Evolutionary conservation across 2,797 vertebrate genomes (phyloP), one percentile per base, ranked within the genome.

Genomic region (Morus bassanus): DNA sequence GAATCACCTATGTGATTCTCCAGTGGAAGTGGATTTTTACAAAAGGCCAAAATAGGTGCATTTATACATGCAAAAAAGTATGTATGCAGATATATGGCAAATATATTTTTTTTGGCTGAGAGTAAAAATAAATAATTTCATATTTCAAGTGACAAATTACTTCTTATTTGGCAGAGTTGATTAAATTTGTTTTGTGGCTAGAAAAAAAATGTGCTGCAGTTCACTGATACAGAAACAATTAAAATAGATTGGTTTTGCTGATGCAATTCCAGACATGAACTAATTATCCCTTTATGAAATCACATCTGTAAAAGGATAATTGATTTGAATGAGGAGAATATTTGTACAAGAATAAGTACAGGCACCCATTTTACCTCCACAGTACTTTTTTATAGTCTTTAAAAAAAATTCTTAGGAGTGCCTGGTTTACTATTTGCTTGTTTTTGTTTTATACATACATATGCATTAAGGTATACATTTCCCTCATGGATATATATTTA

Each of bases 151-250:
- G 91, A 96, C 69, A 88, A 96, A 95, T 79, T 35, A 88, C 61
- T 84, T 91, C 72, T 85, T 92, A 56, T 92, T 94, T 92, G 78
- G 82, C 61, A 96, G 82, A 95, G 85, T 91, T 96, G 94, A 97
- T 97, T 96, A 96, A 78, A 96, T 96, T 89, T 95, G 65, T 91
- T 96, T 96, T 86, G 65, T 73, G 65, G 28, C 7, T 79, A 67
- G 46, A 51, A 85, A 93, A 91, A 80, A 6, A 69, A 51, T 17
- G 53, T 63, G 61, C 75, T 56, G 72, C 65, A 95, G 79, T 85
- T 96, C 95, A 94, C 46, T 94, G 85, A 91, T 84, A 93, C 43
- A 92, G 93, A 97, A 95, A 95, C 93, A 96, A 97, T 96, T 94
- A 97, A 92, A 97, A 96, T 84, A 95, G 87, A 96, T 94, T 89